phyloP scores from a whole-genome alignment of 2,797 vertebrate species.

The Sitta carolinensis region DNA sequence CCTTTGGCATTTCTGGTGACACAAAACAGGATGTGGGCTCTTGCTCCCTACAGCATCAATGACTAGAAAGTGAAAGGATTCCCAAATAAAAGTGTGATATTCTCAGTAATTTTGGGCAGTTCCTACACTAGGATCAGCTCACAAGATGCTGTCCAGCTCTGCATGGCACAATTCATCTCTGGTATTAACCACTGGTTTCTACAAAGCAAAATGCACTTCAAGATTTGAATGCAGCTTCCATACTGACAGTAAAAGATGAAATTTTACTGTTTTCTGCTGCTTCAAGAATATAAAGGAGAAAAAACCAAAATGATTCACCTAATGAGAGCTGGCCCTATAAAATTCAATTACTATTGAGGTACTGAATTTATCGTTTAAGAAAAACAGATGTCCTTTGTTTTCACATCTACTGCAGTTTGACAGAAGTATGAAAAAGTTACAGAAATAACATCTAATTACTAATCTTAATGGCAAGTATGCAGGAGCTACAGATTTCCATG shows the following conservation, averaged over 20 bases:
- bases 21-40: background rate
- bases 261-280: conserved; percentile 64
- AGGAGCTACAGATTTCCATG: background rate
- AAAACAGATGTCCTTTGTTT: conserved; percentile 15
- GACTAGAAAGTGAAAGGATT: background rate
- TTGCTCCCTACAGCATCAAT: background rate
- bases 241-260: conserved; percentile 42
- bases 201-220: conserved; percentile 65
- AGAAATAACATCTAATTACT: background rate
- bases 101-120: background rate
- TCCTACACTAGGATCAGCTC: background rate
- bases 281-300: conserved; percentile 63
- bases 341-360: conserved; percentile 74
- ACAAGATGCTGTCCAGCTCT: background rate
- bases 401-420: background rate
- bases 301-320: conserved; percentile 60
- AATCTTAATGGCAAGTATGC: background rate
- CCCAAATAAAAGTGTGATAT: background rate
- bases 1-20: background rate
- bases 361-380: conserved; percentile 53
- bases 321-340: conserved; percentile 72
- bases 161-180: background rate
- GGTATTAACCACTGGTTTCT: conserved; percentile 48
- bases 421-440: background rate
- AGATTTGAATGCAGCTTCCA: conserved; percentile 68